Base-by-base conservation (phyloP, 1,140 invertebrate genomes). In the Drosophila pseudoananassae region DNA sequence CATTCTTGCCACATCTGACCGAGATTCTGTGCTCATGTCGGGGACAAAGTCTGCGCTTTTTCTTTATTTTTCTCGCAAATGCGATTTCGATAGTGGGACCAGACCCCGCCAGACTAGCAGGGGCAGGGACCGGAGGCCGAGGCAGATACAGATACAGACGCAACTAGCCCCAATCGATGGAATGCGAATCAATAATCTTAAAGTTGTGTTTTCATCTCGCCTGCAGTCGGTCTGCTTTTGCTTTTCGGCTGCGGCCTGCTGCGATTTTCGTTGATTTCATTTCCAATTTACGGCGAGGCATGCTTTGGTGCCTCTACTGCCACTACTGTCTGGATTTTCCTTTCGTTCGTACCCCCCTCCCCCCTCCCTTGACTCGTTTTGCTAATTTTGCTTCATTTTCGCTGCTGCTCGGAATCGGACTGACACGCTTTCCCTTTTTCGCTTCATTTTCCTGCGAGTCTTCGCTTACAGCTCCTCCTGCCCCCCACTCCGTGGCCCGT, bases 151-250 rank as follows among this genome's bases (percentile, higher is more conserved):
- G 20, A 20, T 20, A 20, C 20, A 20, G 20, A 20, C 20, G 20
- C 20, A 20, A 3, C 20, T 2, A 20, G 20, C 20, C 20, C 50
- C 72, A 81, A 72, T 81, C 78, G 59, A 68, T 77, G 78, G 68
- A 81, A 82, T 81, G 78, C 36, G 68, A 82, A 81, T 77, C 61
- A 82, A 78, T 81, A 81, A 82, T 77, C 53, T 55, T 45, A 27
- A 57, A 72, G 59, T 58, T 33, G 14, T 53, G n/a, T 51, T 51
- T 51, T 17, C 49, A 51, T 51, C 15, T 51, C 23, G 27, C 38
- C 50, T 27, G 25, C 20, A 20, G 20, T 20, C 3, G 20, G 45
- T 72, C 25, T 75, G 36, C 31, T 27, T 52, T 54, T 54, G 52
- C 20, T 33, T 54, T 36, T 14, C 20, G 20, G 20, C 20, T 20